Evolutionary conservation across 2,888 invertebrate species (phyloP).

Genomic region (Seladonia tumulorum): DNA sequence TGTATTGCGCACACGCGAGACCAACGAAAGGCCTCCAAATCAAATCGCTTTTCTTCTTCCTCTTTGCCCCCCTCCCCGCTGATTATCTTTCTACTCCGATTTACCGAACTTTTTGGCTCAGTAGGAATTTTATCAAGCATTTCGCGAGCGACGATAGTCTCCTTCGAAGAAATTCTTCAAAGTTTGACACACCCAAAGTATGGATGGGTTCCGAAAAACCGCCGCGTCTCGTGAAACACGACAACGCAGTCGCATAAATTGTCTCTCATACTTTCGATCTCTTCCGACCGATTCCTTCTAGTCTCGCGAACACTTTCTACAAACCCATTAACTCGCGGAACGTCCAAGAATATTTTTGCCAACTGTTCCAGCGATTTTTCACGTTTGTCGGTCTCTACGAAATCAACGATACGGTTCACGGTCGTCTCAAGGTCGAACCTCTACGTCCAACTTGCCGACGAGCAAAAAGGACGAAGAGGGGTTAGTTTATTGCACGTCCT

Average conservation of each 20-base stretch:
- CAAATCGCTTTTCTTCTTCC: neutral
- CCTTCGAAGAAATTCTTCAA: neutral
- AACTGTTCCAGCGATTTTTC: neutral
- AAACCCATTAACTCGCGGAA: neutral
- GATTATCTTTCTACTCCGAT: neutral
- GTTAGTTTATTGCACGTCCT: neutral
- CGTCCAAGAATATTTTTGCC: neutral
- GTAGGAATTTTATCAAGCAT: neutral
- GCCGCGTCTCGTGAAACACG: neutral
- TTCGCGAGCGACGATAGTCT: neutral
- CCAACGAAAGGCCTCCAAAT: neutral
- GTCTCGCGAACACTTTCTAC: neutral
- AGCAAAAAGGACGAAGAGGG: neutral
- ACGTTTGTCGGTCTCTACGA: neutral
- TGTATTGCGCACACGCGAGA: neutral
- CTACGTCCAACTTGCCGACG: neutral
- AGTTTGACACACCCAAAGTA: too few relatives aligned
- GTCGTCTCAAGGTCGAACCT: neutral
- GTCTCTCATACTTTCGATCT: neutral
- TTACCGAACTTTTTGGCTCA: neutral
- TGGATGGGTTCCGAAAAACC: neutral
- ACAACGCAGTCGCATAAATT: neutral
- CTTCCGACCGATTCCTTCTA: neutral
- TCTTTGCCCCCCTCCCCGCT: neutral
- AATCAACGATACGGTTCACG: neutral